A percentile compares a stretch with the other conserved stretches of the same genome.
These are phyloP conservation scores for Psilanteris sp. DNA, from an alignment of 1,140 invertebrate genomes.

Conservation along the genomic window DNA sequence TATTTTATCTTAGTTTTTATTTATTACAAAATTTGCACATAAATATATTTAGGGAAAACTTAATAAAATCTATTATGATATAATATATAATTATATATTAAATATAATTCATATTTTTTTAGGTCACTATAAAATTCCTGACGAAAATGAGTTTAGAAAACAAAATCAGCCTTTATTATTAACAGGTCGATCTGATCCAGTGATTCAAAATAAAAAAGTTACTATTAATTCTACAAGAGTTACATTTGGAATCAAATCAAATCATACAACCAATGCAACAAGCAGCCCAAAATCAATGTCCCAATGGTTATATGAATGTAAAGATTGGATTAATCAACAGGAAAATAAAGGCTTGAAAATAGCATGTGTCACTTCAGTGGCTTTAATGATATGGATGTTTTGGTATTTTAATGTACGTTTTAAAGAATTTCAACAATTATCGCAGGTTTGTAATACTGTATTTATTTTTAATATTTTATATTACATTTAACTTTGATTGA, in stretches of 20 bases:
- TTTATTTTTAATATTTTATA: no score
- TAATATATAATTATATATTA: no score
- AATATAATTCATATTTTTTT: slow-evolving; percentile 66
- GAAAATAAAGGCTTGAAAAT: slow-evolving; percentile 86
- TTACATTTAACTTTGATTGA: no score
- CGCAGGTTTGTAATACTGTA: slow-evolving; percentile 81
- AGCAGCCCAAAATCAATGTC: slow-evolving; percentile 59
- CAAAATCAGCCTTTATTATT: slow-evolving; percentile 80
- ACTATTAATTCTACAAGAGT: slow-evolving; percentile 65
- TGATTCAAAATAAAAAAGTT: slow-evolving; percentile 69
- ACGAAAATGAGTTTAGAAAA: slow-evolving; percentile 72
- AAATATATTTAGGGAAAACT: no score
- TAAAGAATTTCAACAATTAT: slow-evolving; percentile 84
- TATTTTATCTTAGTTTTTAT: no score
- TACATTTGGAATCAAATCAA: slow-evolving; percentile 58
- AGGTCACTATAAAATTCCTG: slow-evolving; percentile 89
- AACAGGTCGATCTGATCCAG: slow-evolving; percentile 79
- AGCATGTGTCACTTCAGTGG: slow-evolving; percentile 83
- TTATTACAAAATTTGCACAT: no score
- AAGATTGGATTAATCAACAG: slow-evolving; percentile 84
- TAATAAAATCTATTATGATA: no score
- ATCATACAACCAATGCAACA: slow-evolving; percentile 39
- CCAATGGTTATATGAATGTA: slow-evolving; percentile 62
- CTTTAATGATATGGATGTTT: slow-evolving; percentile 84
- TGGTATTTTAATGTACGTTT: slow-evolving; percentile 82